These are phyloP conservation scores for Chlorops oryzae DNA, from an alignment of 1,140 invertebrate species.

Conservation along the genomic window DNA sequence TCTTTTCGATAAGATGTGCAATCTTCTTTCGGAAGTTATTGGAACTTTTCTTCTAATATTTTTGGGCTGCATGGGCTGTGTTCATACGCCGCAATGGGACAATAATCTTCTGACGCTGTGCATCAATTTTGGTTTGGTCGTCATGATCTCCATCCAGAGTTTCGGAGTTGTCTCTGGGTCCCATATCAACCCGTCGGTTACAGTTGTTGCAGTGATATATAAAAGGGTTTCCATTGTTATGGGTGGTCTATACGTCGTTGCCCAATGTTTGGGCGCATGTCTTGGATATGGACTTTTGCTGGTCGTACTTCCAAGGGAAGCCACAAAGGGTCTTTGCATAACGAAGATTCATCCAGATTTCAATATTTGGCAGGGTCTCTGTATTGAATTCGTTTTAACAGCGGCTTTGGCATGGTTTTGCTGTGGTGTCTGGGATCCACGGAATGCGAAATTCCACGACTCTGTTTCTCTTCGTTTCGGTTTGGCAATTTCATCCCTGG, in stretches of 20 bases:
- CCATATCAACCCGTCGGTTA: conserved; percentile 85
- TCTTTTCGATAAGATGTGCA: conserved; percentile 36
- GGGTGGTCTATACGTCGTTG: conserved; percentile 62
- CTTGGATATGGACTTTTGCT: conserved; percentile 59
- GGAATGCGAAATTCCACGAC: conserved; percentile 54
- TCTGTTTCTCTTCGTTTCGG: conserved; percentile 59
- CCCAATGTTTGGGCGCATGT: conserved; percentile 65
- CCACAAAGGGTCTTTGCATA: conserved; percentile 52
- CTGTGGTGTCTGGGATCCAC: conserved; percentile 59
- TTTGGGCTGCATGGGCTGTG: conserved; percentile 67
- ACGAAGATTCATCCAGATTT: conserved; percentile 53
- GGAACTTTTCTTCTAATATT: conserved; percentile 70
- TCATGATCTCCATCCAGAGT: conserved; percentile 53
- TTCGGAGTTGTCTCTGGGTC: conserved; percentile 82
- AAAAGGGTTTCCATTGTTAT: conserved; percentile 53
- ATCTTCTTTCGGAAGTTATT: conserved; percentile 58
- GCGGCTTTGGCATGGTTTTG: conserved; percentile 56
- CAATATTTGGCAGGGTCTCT: conserved; percentile 48
- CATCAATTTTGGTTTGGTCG: conserved; percentile 39
- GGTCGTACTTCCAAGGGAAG: conserved; percentile 52
- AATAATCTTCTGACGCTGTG: conserved; percentile 30
- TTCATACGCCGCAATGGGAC: conserved; percentile 27
- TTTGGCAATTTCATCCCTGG: conserved; percentile 55
- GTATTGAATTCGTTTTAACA: conserved; percentile 57
- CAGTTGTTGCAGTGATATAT: conserved; percentile 58